A percentile compares a stretch with the other conserved stretches of the same genome.
Conservation (phyloP, 2,888 invertebrate genomes). For the Acronicta aceris region DNA sequence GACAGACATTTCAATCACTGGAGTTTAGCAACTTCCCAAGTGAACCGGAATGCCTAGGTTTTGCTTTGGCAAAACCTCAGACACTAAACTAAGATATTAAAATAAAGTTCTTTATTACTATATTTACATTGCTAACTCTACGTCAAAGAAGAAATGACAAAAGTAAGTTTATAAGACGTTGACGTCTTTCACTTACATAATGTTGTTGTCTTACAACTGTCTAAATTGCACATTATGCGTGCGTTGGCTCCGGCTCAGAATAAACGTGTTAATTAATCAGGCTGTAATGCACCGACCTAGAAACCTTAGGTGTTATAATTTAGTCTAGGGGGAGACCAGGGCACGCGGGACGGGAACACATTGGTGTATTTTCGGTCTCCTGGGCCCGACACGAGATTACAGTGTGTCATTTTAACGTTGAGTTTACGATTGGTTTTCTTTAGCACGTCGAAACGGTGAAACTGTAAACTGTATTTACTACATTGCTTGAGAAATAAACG, state of each 20-base stretch:
- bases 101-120: conserved; percentile 21
- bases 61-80: too few species aligned
- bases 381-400: conserved; percentile 53
- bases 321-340: conserved; percentile 36
- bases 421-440: conserved; percentile 50
- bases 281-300: conserved; percentile 63
- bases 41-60: too few species aligned
- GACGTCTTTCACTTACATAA: conserved; percentile 24
- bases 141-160: not conserved
- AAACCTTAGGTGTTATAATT: conserved; percentile 64
- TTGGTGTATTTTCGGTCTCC: conserved; percentile 70
- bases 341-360: conserved; percentile 45
- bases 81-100: too few species aligned
- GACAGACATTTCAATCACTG: too few species aligned
- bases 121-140: conserved; percentile 19
- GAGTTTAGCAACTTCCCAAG: too few species aligned
- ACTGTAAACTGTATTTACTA: conserved; percentile 27
- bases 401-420: conserved; percentile 53
- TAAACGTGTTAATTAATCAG: conserved; percentile 63
- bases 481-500: conserved; percentile 33
- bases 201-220: conserved; percentile 17
- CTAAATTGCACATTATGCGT: conserved; percentile 6
- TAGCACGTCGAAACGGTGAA: conserved; percentile 20
- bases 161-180: conserved; percentile 2
- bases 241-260: conserved; percentile 61